Base-by-base conservation (phyloP, 2,797 vertebrate genomes). In the Salmo trutta region DNA sequence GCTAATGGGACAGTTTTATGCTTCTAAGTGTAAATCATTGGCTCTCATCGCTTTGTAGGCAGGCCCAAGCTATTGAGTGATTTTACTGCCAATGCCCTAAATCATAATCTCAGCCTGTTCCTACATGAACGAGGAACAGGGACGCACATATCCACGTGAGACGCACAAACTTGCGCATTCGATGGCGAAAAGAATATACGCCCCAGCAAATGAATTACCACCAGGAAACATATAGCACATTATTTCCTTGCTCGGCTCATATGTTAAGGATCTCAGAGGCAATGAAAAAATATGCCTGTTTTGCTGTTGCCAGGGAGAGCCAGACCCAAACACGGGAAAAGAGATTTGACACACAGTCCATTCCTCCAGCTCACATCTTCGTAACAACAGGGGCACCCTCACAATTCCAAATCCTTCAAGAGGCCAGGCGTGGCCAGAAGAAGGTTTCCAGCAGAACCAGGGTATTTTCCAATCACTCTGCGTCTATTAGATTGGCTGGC, bases 281-380 rank as follows among this genome's bases (percentile, higher is more conserved):
- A 75, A 77, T 81, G 82, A 81, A 86, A 85, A 86, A 87, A 77
- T 53, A 84, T 79, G 71, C 84, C 82, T 93, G 91, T 93, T 92
- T 89, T 93, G 79, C 78, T 82, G 91, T 93, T 93, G 86, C 91
- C 89, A 90, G 36, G 92, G 89, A 79, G 71, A 91, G 64, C 76
- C 0, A 56, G 81, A 77, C 83, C 86, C 86, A 91, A 93, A 94
- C 88, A 94, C 81, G 85, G 80, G 78, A 78, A 79, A 75, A 80
- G 81, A 79, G 81, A 87, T 89, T 88, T 85, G 83, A 90, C 88
- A 84, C 78, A 73, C 85, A 84, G 82, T 89, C 90, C 72, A 90
- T 88, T 91, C 90, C 88, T 90, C 83, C 81, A 47, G 47, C 71
- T 70, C 79, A 86, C 73, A 75, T 88, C 83, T 84, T 79, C 74